phyloP scores from a whole-genome alignment of 2,113 vertebrate genomes.

The Callithrix jacchus region DNA sequence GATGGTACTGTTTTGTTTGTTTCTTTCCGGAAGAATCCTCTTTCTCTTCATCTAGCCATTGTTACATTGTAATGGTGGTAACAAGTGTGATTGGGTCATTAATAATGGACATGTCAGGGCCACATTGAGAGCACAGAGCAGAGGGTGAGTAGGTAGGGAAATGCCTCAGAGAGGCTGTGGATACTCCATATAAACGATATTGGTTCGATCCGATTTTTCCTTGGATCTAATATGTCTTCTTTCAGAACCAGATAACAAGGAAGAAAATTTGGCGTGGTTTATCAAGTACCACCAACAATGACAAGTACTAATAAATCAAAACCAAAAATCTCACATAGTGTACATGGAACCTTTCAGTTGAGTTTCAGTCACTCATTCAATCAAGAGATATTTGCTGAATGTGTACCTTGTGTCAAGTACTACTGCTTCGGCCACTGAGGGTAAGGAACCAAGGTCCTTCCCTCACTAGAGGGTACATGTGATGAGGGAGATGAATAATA shows the following conservation, averaged over 20 bases:
- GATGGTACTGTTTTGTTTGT: neutral
- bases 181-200: neutral
- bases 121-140: neutral
- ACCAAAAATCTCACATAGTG: neutral
- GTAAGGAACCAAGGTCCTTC: neutral
- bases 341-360: neutral
- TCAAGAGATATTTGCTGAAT: neutral
- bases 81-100: neutral
- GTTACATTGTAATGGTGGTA: neutral
- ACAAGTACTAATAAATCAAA: neutral
- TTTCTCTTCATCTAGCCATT: neutral
- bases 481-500: neutral
- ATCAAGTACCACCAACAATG: neutral
- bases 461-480: neutral
- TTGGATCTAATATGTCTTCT: conserved; percentile 1
- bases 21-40: neutral
- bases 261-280: neutral
- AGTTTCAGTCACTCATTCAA: neutral
- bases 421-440: neutral
- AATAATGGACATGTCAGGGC: neutral
- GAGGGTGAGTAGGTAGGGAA: neutral
- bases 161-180: neutral
- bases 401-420: neutral
- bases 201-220: neutral
- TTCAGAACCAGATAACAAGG: conserved; percentile 15